These are phyloP conservation scores for Lerista edwardsae DNA, from an alignment of 2,797 vertebrate species.

Conservation along the genomic window DNA sequence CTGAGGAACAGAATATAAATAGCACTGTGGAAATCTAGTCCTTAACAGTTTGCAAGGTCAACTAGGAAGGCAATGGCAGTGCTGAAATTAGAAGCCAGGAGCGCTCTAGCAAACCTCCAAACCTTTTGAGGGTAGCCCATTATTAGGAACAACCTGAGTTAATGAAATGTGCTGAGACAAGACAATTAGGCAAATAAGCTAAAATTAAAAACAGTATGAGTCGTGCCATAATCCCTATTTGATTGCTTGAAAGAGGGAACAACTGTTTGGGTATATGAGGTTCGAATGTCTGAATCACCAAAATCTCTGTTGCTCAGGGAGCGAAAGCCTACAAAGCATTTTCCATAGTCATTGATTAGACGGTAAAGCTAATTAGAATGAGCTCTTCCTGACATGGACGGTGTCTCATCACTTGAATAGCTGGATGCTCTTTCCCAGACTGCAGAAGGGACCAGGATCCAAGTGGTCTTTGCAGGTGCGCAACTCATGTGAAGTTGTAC, in stretches of 20 bases:
- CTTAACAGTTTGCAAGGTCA: conserved; percentile 3
- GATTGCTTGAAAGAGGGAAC: conserved; percentile 64
- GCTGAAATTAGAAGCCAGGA: conserved; percentile 18
- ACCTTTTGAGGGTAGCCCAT: conserved; percentile 17
- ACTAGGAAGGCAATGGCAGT: neutral
- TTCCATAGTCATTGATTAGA: conserved; percentile 61
- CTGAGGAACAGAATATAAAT: neutral
- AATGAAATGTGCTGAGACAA: conserved; percentile 51
- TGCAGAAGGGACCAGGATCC: conserved; percentile 52
- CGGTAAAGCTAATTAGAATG: conserved; percentile 60
- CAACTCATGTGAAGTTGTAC: conserved; percentile 52
- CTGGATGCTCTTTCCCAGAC: conserved; percentile 46
- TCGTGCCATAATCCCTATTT: conserved; percentile 68
- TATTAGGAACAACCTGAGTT: conserved; percentile 50
- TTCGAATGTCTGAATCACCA: conserved; percentile 58
- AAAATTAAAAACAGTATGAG: conserved; percentile 60
- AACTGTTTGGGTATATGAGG: conserved; percentile 53
- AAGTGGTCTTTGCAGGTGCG: conserved; percentile 58
- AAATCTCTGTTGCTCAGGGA: conserved; percentile 45
- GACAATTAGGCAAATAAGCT: conserved; percentile 55
- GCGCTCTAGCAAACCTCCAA: conserved; percentile 21
- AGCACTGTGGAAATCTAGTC: neutral
- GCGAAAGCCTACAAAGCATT: conserved; percentile 45
- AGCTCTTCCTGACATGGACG: conserved; percentile 53
- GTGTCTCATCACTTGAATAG: conserved; percentile 48